Base-by-base conservation (phyloP, 2,113 vertebrate genomes). In the Nothocercus nigrocapillus region DNA sequence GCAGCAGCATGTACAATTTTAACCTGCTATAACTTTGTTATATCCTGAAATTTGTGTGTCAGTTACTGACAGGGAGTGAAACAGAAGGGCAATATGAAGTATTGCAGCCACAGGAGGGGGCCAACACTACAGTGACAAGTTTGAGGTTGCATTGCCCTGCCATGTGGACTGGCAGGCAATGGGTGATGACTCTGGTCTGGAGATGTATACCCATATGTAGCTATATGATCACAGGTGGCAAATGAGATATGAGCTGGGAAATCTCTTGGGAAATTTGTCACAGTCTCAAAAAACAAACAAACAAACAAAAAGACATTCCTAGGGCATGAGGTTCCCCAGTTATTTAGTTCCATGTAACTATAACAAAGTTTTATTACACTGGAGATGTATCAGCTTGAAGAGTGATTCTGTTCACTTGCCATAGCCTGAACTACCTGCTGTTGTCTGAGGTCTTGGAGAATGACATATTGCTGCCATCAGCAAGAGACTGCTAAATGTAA, bases 121-220 rank as follows among this genome's bases (percentile, higher is more conserved):
- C n/a, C n/a, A 7, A 45, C 32, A 59, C 73, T 81, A 21, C 36
- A 42, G 64, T 17, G 72, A 45, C 0, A 38, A 83, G 80, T 42
- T 0, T 70, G 80, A 85, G 64, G 90, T 92, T 7, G 4, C 61
- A 22, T 45, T 6, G 0, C 16, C 88, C 56, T 3, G 6, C 51
- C 83, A 64, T 0, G 15, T 89, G 95, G 94, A 74, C 77, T 42
- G 32, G 38, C 24, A 85, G 51, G 82, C 69, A 92, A 88, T 36
- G 80, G 7, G 16, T 89, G 93, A 47, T 68, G 51, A 13, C 45
- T 83, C 51, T 64, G 61, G 21, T 78, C 73, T 93, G 96, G 89
- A 94, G 93, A 93, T 93, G 51, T 95, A 94, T 88, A 92, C 3
- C 80, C 78, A 1, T 34, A 72, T 84, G 56, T 76, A 68, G 44